Conservation (phyloP, 2,797 vertebrate genomes). For the Enteromius argenteus region DNA sequence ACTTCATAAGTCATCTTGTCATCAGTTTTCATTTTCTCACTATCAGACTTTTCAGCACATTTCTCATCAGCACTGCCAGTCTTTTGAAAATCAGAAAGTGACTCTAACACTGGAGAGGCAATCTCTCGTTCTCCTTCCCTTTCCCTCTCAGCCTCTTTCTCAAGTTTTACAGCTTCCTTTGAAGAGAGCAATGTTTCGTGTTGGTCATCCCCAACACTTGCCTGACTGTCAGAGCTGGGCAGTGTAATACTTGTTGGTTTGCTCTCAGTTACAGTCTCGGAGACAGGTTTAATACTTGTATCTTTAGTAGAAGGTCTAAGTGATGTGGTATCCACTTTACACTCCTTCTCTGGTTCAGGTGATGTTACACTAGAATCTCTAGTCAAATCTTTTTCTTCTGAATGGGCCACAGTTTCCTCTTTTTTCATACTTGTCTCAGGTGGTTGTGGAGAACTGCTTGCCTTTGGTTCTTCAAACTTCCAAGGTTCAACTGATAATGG, state of each 20-base stretch:
- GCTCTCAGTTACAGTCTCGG: slow-evolving; percentile 59
- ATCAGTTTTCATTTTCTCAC: slow-evolving; percentile 54
- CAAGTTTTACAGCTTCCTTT: slow-evolving; percentile 50
- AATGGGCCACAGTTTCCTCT: slow-evolving; percentile 73
- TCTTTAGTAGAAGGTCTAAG: slow-evolving; percentile 60
- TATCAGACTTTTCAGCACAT: slow-evolving; percentile 43
- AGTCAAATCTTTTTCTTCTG: slow-evolving; percentile 65
- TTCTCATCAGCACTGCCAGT: slow-evolving; percentile 52
- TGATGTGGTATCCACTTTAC: slow-evolving; percentile 60
- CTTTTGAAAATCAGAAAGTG: slow-evolving; percentile 72
- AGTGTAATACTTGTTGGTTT: slow-evolving; percentile 65
- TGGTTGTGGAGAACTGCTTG: slow-evolving; percentile 53
- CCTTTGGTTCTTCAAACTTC: slow-evolving; percentile 59
- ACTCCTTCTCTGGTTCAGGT: slow-evolving; percentile 60
- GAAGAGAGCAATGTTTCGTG: slow-evolving; percentile 56
- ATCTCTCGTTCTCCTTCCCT: slow-evolving; percentile 75
- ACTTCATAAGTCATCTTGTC: slow-evolving; percentile 54
- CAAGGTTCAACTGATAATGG: slow-evolving; percentile 59
- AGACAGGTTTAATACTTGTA: slow-evolving; percentile 42
- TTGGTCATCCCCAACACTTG: slow-evolving; percentile 64
- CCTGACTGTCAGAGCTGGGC: slow-evolving; percentile 67
- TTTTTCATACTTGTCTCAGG: slow-evolving; percentile 70
- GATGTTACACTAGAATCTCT: slow-evolving; percentile 62
- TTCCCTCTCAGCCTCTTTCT: slow-evolving; percentile 77
- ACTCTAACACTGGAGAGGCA: slow-evolving; percentile 73